Percentiles rank a stretch among this genome's conserved stretches.
Evolutionary conservation across 2,113 vertebrate species (phyloP).

Genomic region (Eubucco bourcierii): DNA sequence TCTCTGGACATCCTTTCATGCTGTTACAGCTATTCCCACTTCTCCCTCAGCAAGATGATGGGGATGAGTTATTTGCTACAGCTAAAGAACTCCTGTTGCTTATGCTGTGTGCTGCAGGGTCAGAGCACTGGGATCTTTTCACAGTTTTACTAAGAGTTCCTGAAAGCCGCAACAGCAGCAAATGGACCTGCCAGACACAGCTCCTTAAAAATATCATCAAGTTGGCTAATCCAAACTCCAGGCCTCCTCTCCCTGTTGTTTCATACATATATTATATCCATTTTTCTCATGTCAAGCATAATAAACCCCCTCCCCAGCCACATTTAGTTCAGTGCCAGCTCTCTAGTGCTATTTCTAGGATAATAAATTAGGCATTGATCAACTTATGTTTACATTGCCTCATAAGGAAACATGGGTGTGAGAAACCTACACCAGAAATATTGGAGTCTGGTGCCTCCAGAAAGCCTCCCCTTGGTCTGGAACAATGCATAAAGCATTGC

Average conservation of each 20-base stretch:
- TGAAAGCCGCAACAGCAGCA: slow-evolving; percentile 33
- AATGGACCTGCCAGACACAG: slow-evolving; percentile 67
- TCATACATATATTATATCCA: slow-evolving; percentile 19
- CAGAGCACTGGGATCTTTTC: slow-evolving; percentile 33
- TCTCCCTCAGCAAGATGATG: background rate
- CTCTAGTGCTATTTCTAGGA: slow-evolving; percentile 27
- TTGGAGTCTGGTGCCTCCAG: background rate
- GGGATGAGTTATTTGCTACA: slow-evolving; percentile 37
- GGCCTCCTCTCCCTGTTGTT: slow-evolving; percentile 50
- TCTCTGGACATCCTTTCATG: background rate
- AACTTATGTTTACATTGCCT: background rate
- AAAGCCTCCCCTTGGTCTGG: background rate
- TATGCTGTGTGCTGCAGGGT: background rate
- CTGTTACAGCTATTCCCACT: background rate
- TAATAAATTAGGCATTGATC: slow-evolving; percentile 48
- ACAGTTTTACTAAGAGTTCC: slow-evolving; percentile 27
- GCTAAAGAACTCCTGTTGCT: slow-evolving; percentile 4
- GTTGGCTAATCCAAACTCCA: slow-evolving; percentile 70
- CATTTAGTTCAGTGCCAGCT: background rate
- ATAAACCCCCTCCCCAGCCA: slow-evolving; percentile 29
- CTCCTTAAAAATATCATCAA: slow-evolving; percentile 45
- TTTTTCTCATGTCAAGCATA: slow-evolving; percentile 51
- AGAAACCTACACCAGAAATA: background rate
- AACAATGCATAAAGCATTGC: background rate
- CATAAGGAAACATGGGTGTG: background rate